Conservation (phyloP, 64 coral and sea anemone genomes). For the Porites australiensis region DNA sequence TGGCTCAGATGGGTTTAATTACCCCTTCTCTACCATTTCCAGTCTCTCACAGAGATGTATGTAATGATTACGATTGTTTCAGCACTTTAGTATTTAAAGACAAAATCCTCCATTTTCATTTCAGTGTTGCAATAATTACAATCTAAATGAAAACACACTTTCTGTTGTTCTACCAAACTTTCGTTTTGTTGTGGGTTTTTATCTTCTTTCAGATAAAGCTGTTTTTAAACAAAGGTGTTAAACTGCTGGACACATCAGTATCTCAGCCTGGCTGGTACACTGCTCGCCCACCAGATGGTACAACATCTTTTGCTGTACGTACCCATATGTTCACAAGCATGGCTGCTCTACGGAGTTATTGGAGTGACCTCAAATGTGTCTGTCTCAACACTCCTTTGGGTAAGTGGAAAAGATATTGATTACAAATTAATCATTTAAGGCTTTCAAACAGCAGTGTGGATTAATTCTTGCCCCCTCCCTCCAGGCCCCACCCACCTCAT, state of each 20-base stretch:
- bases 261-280: slow-evolving; percentile 48
- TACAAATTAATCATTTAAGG: background rate
- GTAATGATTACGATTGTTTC: background rate
- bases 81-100: no score
- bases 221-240: slow-evolving; percentile 57
- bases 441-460: no score
- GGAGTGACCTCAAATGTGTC: slow-evolving; percentile 74
- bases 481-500: no score
- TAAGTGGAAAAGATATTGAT: background rate
- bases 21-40: slow-evolving; percentile 8
- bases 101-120: no score
- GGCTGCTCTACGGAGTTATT: slow-evolving; percentile 57
- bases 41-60: background rate
- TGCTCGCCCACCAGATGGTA: slow-evolving; percentile 1
- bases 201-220: slow-evolving; percentile 42
- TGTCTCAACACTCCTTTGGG: slow-evolving; percentile 81
- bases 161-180: background rate
- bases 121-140: no score
- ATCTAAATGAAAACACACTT: background rate
- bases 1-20: slow-evolving; percentile 38
- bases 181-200: background rate
- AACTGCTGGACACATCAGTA: slow-evolving; percentile 52
- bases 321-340: slow-evolving; percentile 55
- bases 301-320: slow-evolving; percentile 10
- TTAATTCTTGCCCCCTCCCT: no score